Percentiles rank a stretch among this genome's conserved stretches.
Conservation (phyloP, 2,113 vertebrate genomes). For the Acanthochromis polyacanthus region DNA sequence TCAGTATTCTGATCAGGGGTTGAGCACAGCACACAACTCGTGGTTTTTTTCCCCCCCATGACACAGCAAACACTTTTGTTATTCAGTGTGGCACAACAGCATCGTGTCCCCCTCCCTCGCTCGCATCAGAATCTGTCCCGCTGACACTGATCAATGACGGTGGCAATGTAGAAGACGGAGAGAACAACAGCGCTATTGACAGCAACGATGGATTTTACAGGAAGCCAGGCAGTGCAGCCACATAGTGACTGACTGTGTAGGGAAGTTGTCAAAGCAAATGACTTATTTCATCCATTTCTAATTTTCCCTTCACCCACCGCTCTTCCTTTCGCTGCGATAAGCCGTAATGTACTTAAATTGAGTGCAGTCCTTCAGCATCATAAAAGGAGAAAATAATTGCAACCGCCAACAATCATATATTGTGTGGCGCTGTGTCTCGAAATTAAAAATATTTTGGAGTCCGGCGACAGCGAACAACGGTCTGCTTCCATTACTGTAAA, state of each 20-base stretch:
- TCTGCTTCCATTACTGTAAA: conserved; percentile 21
- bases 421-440: conserved; percentile 16
- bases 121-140: conserved; percentile 53
- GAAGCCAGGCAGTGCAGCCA: conserved; percentile 32
- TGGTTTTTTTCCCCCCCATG: neutral
- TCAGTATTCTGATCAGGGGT: neutral
- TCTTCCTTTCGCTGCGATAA: conserved; percentile 25
- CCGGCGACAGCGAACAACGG: conserved; percentile 12
- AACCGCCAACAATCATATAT: conserved; percentile 28
- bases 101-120: conserved; percentile 3
- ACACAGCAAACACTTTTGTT: neutral
- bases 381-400: conserved; percentile 48
- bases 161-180: conserved; percentile 42
- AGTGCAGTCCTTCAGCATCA: conserved; percentile 12
- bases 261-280: conserved; percentile 60
- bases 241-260: conserved; percentile 28
- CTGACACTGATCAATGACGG: conserved; percentile 63
- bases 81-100: conserved; percentile 6
- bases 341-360: conserved; percentile 39
- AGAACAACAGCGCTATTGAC: conserved; percentile 66
- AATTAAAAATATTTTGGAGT: conserved; percentile 42
- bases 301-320: neutral
- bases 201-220: conserved; percentile 58
- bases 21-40: conserved; percentile 8
- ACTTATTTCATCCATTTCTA: conserved; percentile 58